Evolutionary conservation across 2,797 vertebrate species (phyloP).

Genomic region (Melopsittacus undulatus): DNA sequence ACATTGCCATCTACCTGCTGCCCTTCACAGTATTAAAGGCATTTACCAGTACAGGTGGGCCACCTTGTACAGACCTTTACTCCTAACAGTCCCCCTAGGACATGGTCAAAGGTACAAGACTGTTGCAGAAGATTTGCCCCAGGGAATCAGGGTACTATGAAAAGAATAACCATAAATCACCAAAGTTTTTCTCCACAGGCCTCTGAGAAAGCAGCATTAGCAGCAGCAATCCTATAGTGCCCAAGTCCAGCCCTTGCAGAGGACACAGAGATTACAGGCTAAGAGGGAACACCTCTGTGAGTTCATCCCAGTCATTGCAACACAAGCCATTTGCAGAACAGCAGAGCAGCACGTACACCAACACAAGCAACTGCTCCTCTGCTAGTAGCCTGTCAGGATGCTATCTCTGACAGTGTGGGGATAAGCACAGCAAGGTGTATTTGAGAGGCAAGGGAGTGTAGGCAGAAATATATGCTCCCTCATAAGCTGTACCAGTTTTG

Average conservation of each 20-base stretch:
- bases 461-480: not conserved
- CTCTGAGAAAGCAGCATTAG: not conserved
- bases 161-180: not conserved
- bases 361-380: not conserved
- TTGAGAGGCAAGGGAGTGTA: not conserved
- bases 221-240: not conserved
- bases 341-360: not conserved
- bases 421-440: not conserved
- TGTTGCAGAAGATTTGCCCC: not conserved
- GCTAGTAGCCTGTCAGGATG: not conserved
- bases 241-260: not conserved
- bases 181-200: not conserved
- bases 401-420: not conserved
- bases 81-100: not conserved
- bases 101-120: not conserved
- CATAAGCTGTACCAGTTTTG: not conserved
- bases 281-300: not conserved
- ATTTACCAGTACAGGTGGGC: not conserved
- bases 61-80: not conserved
- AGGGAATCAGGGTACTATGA: not conserved
- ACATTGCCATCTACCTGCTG: not conserved
- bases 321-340: not conserved
- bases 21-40: not conserved
- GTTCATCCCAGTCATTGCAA: not conserved
- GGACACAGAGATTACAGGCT: not conserved